These are phyloP conservation scores for Plestiodon gilberti DNA, from an alignment of 2,113 vertebrate genomes.

Conservation along the genomic window DNA sequence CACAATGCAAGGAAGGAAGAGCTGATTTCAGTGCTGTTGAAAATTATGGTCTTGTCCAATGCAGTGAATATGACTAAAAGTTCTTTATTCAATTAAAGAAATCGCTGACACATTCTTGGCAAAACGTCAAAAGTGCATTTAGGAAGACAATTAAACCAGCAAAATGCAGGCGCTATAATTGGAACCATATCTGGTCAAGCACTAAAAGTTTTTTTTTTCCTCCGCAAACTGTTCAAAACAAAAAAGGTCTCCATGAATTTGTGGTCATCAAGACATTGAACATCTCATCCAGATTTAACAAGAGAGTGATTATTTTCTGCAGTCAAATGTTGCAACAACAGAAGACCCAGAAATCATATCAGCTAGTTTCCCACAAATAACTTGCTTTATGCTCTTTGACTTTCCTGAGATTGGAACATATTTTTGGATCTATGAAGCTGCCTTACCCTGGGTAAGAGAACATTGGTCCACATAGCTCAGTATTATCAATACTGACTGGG, in stretches of 20 bases:
- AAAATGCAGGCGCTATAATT: slow-evolving; percentile 79
- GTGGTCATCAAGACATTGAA: slow-evolving; percentile 57
- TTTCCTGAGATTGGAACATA: neutral
- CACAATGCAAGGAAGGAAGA: slow-evolving; percentile 35
- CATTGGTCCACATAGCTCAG: neutral
- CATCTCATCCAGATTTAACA: slow-evolving; percentile 54
- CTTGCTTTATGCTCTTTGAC: neutral
- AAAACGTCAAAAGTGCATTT: slow-evolving; percentile 76
- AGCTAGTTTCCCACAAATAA: neutral
- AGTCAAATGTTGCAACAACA: slow-evolving; percentile 56
- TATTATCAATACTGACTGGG: too few species aligned
- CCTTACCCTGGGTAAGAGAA: too few species aligned
- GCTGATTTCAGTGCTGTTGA: slow-evolving; percentile 70
- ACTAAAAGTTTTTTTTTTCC: slow-evolving; percentile 71
- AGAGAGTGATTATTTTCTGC: slow-evolving; percentile 52
- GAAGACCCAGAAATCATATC: slow-evolving; percentile 24
- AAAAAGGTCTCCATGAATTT: slow-evolving; percentile 62
- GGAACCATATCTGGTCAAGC: slow-evolving; percentile 76
- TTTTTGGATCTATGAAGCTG: too few species aligned
- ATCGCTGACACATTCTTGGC: slow-evolving; percentile 76
- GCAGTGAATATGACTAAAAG: slow-evolving; percentile 69
- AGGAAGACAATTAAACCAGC: slow-evolving; percentile 79
- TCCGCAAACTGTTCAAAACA: slow-evolving; percentile 61
- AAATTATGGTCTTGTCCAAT: slow-evolving; percentile 71
- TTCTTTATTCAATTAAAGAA: slow-evolving; percentile 73